Conservation (phyloP, 1,140 invertebrate species). For the Penaeus chinensis region DNA sequence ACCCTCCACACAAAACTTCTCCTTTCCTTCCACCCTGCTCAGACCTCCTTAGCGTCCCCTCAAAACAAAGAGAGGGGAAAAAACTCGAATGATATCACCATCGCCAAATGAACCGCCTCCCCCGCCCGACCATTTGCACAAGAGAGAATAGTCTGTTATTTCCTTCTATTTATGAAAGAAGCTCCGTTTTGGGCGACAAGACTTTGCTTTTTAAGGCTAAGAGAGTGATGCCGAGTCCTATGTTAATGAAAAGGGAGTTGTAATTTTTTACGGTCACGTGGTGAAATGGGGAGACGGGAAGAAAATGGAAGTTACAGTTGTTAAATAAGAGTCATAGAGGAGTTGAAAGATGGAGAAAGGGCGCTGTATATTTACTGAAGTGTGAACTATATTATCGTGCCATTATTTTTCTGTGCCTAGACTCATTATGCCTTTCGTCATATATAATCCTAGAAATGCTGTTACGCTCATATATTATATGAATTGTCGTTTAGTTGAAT, state of each 20-base stretch:
- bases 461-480: no score
- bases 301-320: background rate
- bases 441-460: no score
- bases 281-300: background rate
- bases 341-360: background rate
- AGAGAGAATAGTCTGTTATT: constrained; percentile 32
- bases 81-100: background rate
- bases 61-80: background rate
- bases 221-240: constrained; percentile 31
- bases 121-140: constrained; percentile 27
- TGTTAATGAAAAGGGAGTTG: constrained; percentile 52
- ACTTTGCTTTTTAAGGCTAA: constrained; percentile 50
- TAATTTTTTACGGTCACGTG: constrained; percentile 16
- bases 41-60: background rate
- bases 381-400: no score
- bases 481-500: no score
- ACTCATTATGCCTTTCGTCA: no score
- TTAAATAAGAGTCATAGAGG: background rate
- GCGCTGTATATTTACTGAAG: no score
- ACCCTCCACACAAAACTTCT: constrained; percentile 1
- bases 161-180: constrained; percentile 52
- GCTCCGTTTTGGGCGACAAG: constrained; percentile 42
- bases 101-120: constrained; percentile 1
- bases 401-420: no score
- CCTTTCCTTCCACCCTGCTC: constrained; percentile 4